phyloP scores from a whole-genome alignment of 2,797 vertebrate species.

The Tapirus indicus region DNA sequence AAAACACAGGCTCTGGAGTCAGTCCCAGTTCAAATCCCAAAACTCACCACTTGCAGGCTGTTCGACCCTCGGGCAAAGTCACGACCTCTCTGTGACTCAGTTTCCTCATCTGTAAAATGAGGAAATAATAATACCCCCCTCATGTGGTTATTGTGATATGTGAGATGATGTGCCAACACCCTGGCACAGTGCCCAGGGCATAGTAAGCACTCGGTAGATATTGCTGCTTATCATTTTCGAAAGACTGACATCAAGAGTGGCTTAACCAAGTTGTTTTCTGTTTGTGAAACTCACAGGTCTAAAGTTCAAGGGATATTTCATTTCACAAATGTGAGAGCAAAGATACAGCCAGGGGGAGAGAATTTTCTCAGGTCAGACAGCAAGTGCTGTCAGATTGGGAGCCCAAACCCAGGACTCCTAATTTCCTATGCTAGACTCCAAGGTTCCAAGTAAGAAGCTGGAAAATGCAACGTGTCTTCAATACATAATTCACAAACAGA shows the following conservation, averaged over 20 bases:
- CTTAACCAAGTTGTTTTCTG: not conserved
- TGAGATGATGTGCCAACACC: accelerated
- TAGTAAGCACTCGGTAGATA: accelerated
- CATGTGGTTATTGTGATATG: accelerated
- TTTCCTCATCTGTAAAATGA: not conserved
- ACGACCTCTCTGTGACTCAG: not conserved
- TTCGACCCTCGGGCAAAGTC: not conserved
- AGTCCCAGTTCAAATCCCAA: not conserved
- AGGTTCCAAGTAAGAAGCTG: not conserved
- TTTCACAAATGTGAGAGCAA: not conserved
- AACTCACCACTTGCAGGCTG: not conserved
- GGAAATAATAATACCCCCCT: not conserved
- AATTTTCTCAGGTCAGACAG: not conserved
- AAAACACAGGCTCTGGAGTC: not conserved
- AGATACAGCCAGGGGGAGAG: not conserved
- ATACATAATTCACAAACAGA: accelerated
- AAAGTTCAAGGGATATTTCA: not conserved
- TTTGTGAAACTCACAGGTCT: not conserved
- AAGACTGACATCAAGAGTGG: not conserved
- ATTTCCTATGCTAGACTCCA: no score
- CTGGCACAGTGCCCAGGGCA: not conserved
- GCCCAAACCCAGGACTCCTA: not conserved
- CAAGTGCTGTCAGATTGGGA: not conserved
- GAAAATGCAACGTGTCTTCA: not conserved
- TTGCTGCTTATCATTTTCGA: accelerated